Base-by-base conservation (phyloP, 2,113 vertebrate species). In the Sceloporus tristichus region DNA sequence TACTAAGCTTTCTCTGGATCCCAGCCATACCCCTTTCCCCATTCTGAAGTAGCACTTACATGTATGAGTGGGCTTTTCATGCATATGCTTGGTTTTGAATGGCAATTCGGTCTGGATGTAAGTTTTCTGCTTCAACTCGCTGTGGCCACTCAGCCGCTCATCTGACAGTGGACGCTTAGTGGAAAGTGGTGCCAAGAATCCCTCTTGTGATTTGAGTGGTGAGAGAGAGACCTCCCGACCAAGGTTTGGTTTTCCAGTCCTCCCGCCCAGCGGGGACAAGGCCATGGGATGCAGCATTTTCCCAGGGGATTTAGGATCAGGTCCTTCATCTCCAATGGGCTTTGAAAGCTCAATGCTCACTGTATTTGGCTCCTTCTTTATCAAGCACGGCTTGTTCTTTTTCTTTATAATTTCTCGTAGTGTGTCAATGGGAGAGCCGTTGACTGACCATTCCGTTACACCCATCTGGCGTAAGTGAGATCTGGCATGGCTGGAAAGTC, bases 381-480 rank as follows among this genome's bases (percentile, higher is more conserved):
- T 96, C 27, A 96, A 91, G 56, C 96, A 91, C 11, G 92, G 73
- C 75, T 94, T 92, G 95, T 97, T 92, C 92, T 98, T 97, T 94
- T 98, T 98, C 92, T 97, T 94, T 70, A 99, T 98, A 65, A 99
- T 97, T 95, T 99, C 98, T 71, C 98, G 96, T 29, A 99, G 96
- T 0, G 98, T 99, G 94, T 99, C 98, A 21, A 99, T 99, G 82
- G 98, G 98, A 0, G 98, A 99, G 81, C 98, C 98, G 14, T 99
- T 99, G 90, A 99, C 98, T 0, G 97, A 98, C 98, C 98, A 99
- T 95, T 99, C 98, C 0, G 98, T 99, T 85, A 99, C 98, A 21
- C 98, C 98, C 98, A 99, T 98, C 94, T 99, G 98, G 1, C 98
- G 97, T 81, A 99, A 96, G 95, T 99, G 98, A 21, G 98, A 99